phyloP scores from a whole-genome alignment of 2,888 invertebrate species.

The Phengaris arion region DNA sequence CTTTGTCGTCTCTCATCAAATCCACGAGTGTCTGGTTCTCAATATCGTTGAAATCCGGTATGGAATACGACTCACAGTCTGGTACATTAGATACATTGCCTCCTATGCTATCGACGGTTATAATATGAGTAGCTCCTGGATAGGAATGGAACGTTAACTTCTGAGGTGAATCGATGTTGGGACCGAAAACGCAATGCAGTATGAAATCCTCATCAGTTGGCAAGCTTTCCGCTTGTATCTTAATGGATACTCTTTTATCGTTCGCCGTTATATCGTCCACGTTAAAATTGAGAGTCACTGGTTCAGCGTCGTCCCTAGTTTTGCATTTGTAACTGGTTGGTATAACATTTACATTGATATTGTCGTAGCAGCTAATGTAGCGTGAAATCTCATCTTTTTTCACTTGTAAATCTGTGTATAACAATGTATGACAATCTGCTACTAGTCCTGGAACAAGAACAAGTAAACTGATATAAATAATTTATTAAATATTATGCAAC shows the following conservation, averaged over 20 bases:
- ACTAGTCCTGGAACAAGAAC: conserved; percentile 81
- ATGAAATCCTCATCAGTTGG: conserved; percentile 75
- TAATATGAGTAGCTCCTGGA: conserved; percentile 81
- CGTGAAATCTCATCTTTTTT: conserved; percentile 65
- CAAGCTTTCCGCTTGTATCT: conserved; percentile 74
- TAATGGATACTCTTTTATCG: conserved; percentile 54
- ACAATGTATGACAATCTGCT: conserved; percentile 81
- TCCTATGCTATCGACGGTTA: conserved; percentile 51
- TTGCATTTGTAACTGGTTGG: conserved; percentile 76
- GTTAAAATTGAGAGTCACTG: conserved; percentile 61
- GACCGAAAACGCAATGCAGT: conserved; percentile 70
- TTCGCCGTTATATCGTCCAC: conserved; percentile 57
- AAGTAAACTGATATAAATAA: not conserved
- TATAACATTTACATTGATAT: conserved; percentile 51
- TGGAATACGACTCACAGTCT: conserved; percentile 61
- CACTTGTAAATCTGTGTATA: conserved; percentile 82
- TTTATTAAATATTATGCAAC: not conserved
- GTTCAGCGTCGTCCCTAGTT: conserved; percentile 54
- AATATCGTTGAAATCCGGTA: conserved; percentile 50
- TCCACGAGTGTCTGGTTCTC: conserved; percentile 56
- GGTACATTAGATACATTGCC: conserved; percentile 53
- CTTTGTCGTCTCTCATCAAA: conserved; percentile 80
- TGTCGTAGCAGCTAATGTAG: conserved; percentile 58
- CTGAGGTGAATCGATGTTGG: conserved; percentile 59
- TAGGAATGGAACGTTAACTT: conserved; percentile 74